Percentiles rank a stretch among this genome's conserved stretches.
phyloP scores from a whole-genome alignment of 2,888 invertebrate genomes.

The Drosophila dives region DNA sequence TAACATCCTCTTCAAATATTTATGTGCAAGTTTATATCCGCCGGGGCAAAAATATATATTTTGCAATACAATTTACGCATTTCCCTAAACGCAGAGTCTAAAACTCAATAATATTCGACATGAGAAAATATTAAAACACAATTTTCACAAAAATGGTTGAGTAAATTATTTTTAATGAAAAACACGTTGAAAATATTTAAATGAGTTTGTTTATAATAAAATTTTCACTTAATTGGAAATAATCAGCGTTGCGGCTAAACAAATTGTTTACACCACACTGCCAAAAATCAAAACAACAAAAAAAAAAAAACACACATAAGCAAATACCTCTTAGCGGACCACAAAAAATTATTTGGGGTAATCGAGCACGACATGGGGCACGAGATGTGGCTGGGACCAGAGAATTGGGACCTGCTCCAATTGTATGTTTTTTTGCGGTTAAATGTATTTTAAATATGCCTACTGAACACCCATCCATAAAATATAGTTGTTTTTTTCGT shows the following conservation, averaged over 20 bases:
- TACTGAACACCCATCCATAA: slow-evolving; percentile 14
- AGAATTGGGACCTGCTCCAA: slow-evolving; percentile 1
- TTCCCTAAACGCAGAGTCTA: slow-evolving; percentile 47
- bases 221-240: slow-evolving; percentile 82
- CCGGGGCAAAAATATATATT: slow-evolving; percentile 56
- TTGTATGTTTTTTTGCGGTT: slow-evolving; percentile 25
- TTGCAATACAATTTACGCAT: slow-evolving; percentile 62
- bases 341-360: slow-evolving; percentile 74
- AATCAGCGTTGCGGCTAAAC: slow-evolving; percentile 70
- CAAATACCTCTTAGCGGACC: slow-evolving; percentile 17
- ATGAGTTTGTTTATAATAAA: slow-evolving; percentile 79
- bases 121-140: slow-evolving; percentile 66
- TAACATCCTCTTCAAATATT: slow-evolving; percentile 55
- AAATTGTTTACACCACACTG: slow-evolving; percentile 57
- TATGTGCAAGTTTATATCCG: slow-evolving; percentile 53
- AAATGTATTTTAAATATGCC: slow-evolving; percentile 68
- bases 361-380: slow-evolving; percentile 77
- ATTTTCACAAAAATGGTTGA: slow-evolving; percentile 41
- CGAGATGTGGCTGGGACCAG: slow-evolving; percentile 29
- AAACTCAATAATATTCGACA: slow-evolving; percentile 35
- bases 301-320: slow-evolving; percentile 23
- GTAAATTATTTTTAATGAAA: slow-evolving; percentile 75
- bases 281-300: slow-evolving; percentile 35
- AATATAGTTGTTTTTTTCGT: slow-evolving; percentile 9
- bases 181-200: slow-evolving; percentile 74